phyloP scores from a whole-genome alignment of 2,888 invertebrate genomes.

The Cordilura impudica region DNA sequence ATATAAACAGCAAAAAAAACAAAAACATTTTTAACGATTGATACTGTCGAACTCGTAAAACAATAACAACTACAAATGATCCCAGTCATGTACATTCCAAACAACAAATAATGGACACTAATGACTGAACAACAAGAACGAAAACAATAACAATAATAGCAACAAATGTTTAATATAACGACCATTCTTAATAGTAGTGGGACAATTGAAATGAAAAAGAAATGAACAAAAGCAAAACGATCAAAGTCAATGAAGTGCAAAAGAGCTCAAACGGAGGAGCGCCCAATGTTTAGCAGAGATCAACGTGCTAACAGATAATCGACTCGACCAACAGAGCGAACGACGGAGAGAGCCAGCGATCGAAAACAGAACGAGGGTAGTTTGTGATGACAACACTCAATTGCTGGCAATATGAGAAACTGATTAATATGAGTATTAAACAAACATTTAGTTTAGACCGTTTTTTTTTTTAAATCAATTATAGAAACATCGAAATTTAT shows the following conservation, averaged over 20 bases:
- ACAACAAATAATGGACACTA: conserved; percentile 54
- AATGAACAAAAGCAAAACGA: conserved; percentile 53
- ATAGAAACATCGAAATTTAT: conserved; percentile 14
- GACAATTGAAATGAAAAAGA: conserved; percentile 43
- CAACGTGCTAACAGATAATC: neutral
- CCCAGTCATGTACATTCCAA: neutral
- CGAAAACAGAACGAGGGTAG: neutral
- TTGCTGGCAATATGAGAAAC: too few species aligned
- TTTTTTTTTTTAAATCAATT: neutral
- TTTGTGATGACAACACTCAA: neutral
- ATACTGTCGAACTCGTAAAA: conserved; percentile 12
- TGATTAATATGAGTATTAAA: neutral
- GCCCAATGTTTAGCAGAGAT: neutral
- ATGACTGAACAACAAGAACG: conserved; percentile 52
- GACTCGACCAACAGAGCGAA: neutral
- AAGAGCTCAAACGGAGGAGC: conserved; percentile 34
- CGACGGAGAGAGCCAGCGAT: neutral
- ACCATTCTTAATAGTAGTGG: conserved; percentile 47
- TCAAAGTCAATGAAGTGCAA: conserved; percentile 63
- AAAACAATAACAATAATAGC: conserved; percentile 12
- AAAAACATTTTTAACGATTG: conserved; percentile 45
- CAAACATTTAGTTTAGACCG: neutral
- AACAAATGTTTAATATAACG: conserved; percentile 24
- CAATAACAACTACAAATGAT: conserved; percentile 10
- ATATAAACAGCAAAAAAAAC: conserved; percentile 36